Evolutionary conservation across 2,113 vertebrate species (phyloP).

Genomic region (Elanoides forficatus): DNA sequence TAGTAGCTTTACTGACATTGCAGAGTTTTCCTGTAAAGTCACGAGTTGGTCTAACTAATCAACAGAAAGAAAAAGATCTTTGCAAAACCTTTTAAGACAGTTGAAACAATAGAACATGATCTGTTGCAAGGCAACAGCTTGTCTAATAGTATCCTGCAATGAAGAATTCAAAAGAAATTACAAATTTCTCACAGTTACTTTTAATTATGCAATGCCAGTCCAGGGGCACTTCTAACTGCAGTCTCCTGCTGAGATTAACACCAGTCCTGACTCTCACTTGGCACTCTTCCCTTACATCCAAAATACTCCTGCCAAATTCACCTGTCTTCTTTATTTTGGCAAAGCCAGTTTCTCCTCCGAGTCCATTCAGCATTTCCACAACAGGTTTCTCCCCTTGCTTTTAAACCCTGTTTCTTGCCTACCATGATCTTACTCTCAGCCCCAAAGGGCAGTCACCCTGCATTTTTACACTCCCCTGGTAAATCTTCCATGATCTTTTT

Average conservation of each 20-base stretch:
- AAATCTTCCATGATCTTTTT: not conserved
- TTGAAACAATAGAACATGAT: not conserved
- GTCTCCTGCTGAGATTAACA: not conserved
- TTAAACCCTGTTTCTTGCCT: not conserved
- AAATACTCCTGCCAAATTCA: not conserved
- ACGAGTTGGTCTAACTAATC: not conserved
- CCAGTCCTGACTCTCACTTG: not conserved
- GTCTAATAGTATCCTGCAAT: not conserved
- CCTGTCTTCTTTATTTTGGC: not conserved
- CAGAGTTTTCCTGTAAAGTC: not conserved
- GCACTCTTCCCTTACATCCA: not conserved
- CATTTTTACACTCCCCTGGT: not conserved
- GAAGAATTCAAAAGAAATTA: not conserved
- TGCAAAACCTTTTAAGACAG: not conserved
- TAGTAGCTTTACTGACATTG: not conserved
- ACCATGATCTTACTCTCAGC: not conserved
- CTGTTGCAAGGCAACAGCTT: not conserved
- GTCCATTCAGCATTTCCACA: not conserved
- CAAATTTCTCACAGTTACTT: not conserved
- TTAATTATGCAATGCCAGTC: not conserved
- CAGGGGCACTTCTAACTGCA: not conserved
- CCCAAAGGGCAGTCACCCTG: not conserved
- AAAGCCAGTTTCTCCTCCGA: not conserved
- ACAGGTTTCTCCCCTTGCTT: not conserved
- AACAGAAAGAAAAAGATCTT: not conserved